Evolutionary conservation across 2,797 vertebrate genomes (phyloP).

Genomic region (Galago senegalensis): DNA sequence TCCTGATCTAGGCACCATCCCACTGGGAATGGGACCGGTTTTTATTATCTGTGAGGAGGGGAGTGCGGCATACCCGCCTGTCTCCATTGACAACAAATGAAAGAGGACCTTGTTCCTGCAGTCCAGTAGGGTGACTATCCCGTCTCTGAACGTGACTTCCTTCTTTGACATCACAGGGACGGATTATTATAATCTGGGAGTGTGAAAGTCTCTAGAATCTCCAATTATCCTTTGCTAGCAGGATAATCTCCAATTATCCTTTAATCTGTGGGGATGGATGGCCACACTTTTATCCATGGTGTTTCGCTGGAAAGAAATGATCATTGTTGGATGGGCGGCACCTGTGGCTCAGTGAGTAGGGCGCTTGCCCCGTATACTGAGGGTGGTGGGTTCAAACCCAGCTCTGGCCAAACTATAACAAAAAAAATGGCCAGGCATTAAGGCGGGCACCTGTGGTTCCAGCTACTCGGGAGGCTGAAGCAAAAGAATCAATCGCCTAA

Average conservation of each 20-base stretch:
- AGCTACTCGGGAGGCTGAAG: no score
- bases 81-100: not conserved
- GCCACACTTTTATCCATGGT: not conserved
- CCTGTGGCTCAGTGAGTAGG: no score
- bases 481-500: no score
- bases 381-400: no score
- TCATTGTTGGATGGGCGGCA: no score
- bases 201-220: not conserved
- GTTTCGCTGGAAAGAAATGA: not conserved
- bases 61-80: fast-evolving
- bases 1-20: no score
- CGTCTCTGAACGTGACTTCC: fast-evolving
- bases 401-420: no score
- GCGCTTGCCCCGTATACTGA: no score
- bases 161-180: not conserved
- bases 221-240: not conserved
- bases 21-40: not conserved
- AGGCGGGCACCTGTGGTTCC: no score
- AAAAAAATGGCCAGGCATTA: no score
- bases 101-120: no score
- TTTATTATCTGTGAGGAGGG: not conserved
- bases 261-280: not conserved
- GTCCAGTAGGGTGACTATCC: not conserved
- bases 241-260: not conserved
- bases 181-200: fast-evolving